Percentiles rank a stretch among this genome's conserved stretches.
These are phyloP conservation scores for Hyles lineata DNA, from an alignment of 2,888 invertebrate species.

Conservation along the genomic window DNA sequence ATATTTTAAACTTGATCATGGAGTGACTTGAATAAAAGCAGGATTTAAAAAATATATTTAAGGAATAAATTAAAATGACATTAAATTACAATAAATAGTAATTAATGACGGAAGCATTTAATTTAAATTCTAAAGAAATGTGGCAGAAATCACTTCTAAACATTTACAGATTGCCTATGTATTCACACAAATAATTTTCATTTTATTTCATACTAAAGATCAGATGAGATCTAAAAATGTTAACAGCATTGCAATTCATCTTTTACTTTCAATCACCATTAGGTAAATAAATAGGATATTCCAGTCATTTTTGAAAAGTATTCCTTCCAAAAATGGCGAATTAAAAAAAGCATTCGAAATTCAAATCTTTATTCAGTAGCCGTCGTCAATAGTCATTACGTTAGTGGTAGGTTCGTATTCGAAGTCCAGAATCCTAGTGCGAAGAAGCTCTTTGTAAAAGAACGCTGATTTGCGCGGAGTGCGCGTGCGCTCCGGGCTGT, in stretches of 20 bases:
- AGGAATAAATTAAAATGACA: not conserved
- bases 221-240: no score
- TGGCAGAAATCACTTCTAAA: no score
- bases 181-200: no score
- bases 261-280: no score
- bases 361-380: conserved; percentile 18
- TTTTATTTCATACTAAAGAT: no score
- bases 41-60: not conserved
- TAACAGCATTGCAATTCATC: no score
- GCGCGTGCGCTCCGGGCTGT: conserved; percentile 77
- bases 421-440: conserved; percentile 50
- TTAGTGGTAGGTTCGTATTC: conserved; percentile 39
- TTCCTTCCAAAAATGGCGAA: no score
- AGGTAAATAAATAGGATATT: no score
- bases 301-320: no score
- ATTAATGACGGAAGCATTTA: no score
- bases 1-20: not conserved
- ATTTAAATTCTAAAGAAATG: no score
- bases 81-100: not conserved
- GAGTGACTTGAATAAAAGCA: not conserved
- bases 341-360: not conserved
- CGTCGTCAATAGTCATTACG: conserved; percentile 33
- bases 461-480: conserved; percentile 82
- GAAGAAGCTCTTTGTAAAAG: conserved; percentile 70
- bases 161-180: no score